Conservation (phyloP, 2,888 invertebrate species). For the Heliconius sara region DNA sequence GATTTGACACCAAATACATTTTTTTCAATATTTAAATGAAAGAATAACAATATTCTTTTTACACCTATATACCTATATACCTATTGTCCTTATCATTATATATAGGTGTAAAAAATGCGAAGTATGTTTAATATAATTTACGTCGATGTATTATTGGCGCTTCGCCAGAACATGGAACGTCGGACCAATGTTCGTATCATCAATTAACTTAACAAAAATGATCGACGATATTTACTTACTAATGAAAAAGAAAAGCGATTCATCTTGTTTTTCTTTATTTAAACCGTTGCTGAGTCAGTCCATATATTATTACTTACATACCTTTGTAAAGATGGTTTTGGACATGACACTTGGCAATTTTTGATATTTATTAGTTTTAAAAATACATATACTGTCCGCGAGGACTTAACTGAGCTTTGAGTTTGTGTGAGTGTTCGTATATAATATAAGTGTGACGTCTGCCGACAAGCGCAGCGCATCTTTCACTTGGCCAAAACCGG, state of each 20-base stretch:
- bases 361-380: background rate
- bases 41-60: background rate
- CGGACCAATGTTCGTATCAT: conserved; percentile 17
- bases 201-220: conserved; percentile 26
- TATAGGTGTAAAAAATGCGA: background rate
- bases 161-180: background rate
- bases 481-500: no score
- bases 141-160: background rate
- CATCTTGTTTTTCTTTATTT: conserved; percentile 26
- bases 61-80: background rate
- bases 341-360: background rate
- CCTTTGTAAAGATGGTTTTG: background rate
- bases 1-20: background rate
- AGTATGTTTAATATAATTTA: background rate
- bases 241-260: conserved; percentile 26
- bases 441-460: no score
- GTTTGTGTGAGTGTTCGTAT: no score
- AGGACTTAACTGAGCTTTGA: no score
- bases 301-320: background rate
- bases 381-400: background rate
- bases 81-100: background rate
- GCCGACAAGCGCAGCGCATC: no score
- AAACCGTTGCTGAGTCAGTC: background rate
- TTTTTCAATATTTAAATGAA: background rate
- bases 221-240: conserved; percentile 28